Percentiles rank a stretch among this genome's conserved stretches.
Evolutionary conservation across 2,113 vertebrate species (phyloP).

Genomic region (Microtus pennsylvanicus): DNA sequence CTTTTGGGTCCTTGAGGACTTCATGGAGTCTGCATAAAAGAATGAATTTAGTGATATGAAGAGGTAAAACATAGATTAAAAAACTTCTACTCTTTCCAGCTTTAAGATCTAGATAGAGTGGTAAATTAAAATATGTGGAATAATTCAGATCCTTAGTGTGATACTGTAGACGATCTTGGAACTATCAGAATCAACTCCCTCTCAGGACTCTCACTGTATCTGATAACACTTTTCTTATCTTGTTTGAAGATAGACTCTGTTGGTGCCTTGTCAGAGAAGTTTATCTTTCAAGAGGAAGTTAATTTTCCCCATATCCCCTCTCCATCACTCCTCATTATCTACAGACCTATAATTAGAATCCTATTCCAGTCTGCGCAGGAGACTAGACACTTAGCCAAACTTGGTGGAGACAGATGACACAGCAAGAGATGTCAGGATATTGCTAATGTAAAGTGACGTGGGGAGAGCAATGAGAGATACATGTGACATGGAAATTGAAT

Average conservation of each 20-base stretch:
- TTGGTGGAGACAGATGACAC: not conserved
- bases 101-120: not conserved
- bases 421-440: not conserved
- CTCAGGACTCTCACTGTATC: not conserved
- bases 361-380: constrained; percentile 31
- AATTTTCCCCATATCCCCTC: constrained; percentile 54
- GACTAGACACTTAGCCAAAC: constrained; percentile 39
- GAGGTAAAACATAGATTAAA: not conserved
- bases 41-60: not conserved
- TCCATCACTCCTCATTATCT: constrained; percentile 62
- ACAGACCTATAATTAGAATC: constrained; percentile 64
- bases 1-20: not conserved
- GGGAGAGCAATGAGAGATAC: not conserved
- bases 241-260: not conserved
- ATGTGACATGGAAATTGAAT: not conserved
- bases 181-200: not conserved
- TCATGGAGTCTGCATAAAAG: not conserved
- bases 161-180: not conserved
- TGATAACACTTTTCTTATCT: not conserved
- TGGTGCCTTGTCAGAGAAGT: constrained; percentile 52
- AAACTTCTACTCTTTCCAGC: not conserved
- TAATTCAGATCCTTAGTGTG: not conserved
- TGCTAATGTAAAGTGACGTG: not conserved
- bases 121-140: not conserved
- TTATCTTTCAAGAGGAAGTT: constrained; percentile 68